Evolutionary conservation across 2,113 vertebrate genomes (phyloP), one percentile per base, ranked within the genome.

Genomic region (Hymenochirus boettgeri): DNA sequence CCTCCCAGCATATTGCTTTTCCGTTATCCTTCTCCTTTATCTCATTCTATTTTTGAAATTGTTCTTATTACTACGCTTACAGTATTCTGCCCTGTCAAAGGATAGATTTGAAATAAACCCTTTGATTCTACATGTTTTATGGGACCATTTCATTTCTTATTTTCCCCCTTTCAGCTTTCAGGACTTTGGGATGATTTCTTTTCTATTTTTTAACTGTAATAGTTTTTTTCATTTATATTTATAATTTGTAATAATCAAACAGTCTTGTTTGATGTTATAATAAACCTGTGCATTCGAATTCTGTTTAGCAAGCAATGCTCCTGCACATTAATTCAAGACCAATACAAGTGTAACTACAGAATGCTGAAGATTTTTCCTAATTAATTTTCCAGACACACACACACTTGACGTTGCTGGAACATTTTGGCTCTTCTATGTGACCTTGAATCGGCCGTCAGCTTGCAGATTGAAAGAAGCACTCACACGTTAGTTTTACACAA

Each of bases 331-430:
- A 66, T 66, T 57, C 23, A 51, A 58, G 63, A 31, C 56, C 59
- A 23, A 24, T 45, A 39, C 35, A 69, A 69, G 57, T 60, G 35
- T 60, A 60, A 69, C 56, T 45, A 59, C 57, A 60, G 57, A 47
- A 69, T 69, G 52, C 65, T 26, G 25, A 69, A 60, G 65, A 60
- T 31, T 53, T 53, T 3, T 7, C 23, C 57, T 60, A 69, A 69
- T 69, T 69, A 69, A 69, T 69, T 69, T 69, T 69, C 65, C 50
- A 69, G 65, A 53, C 65, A 69, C 64, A 67, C 52, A 29, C 31
- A 60, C 57, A 45, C 56, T 69, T 60, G 24, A 67, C 52, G 57
- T 57, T 53, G 65, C 57, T 53, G 48, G 57, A 69, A 69, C 57
- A 69, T 69, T 69, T 58, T 60, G 65, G 56, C 21, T 51, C 59